These are phyloP conservation scores for Creontiades dilutus DNA, from an alignment of 2,888 invertebrate species.

Conservation along the genomic window DNA sequence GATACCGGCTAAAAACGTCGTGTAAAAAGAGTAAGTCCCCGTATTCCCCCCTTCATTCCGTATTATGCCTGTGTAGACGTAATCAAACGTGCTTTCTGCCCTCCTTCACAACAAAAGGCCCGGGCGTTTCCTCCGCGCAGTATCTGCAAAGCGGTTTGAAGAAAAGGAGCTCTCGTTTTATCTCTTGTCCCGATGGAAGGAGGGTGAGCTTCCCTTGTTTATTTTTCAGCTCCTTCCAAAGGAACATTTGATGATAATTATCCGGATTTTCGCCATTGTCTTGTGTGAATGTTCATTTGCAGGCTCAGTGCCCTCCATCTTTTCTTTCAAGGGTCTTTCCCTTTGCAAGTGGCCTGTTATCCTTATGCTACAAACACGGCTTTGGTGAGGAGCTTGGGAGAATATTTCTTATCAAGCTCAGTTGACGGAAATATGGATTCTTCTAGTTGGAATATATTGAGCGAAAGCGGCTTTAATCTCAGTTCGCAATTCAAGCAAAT, in stretches of 20 bases:
- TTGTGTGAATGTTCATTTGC: constrained; percentile 65
- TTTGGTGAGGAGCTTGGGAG: not conserved
- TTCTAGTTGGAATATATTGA: too few relatives aligned
- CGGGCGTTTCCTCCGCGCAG: not conserved
- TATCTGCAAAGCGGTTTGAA: constrained; percentile 51
- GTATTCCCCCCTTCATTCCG: not conserved
- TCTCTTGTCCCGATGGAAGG: constrained; percentile 44
- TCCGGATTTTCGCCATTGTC: constrained; percentile 66
- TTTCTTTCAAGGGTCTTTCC: not conserved
- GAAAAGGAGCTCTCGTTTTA: constrained; percentile 51
- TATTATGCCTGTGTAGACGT: constrained; percentile 58
- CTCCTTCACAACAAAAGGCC: constrained; percentile 27
- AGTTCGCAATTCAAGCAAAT: too few relatives aligned
- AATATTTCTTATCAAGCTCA: too few relatives aligned
- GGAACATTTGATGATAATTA: constrained; percentile 69
- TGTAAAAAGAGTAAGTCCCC: constrained; percentile 3
- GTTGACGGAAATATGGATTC: too few relatives aligned
- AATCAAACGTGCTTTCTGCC: constrained; percentile 56
- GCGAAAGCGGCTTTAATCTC: too few relatives aligned
- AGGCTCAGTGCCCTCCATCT: constrained; percentile 51
- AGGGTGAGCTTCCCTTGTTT: constrained; percentile 45
- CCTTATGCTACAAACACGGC: not conserved
- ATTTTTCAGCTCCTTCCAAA: constrained; percentile 59
- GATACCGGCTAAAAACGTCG: constrained; percentile 48
- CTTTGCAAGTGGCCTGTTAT: constrained; percentile 32